Percentiles rank a stretch among this genome's conserved stretches.
Evolutionary conservation across 2,113 vertebrate genomes (phyloP).

Genomic region (Neoarius graeffei): DNA sequence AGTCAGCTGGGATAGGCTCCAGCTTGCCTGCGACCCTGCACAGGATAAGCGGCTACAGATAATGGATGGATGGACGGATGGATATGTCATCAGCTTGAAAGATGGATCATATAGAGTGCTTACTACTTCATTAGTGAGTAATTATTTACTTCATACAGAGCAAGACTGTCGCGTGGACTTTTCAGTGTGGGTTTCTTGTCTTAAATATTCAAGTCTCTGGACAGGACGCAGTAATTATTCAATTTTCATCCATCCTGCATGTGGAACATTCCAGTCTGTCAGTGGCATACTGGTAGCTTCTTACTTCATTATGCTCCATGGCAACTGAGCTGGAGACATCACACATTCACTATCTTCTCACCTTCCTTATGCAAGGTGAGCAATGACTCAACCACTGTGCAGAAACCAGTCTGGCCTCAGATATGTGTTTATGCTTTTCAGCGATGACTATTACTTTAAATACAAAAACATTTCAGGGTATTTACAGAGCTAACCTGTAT

Average conservation of each 20-base stretch:
- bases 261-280: slow-evolving; percentile 26
- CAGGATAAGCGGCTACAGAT: too few relatives aligned
- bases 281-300: slow-evolving; percentile 2
- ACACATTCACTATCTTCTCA: slow-evolving; percentile 7
- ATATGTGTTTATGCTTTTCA: slow-evolving; percentile 29
- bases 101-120: not conserved
- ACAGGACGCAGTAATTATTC: slow-evolving; percentile 9
- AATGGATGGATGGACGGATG: not conserved
- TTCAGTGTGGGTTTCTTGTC: slow-evolving; percentile 1
- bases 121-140: slow-evolving; percentile 14
- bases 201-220: slow-evolving; percentile 14
- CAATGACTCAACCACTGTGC: slow-evolving; percentile 27
- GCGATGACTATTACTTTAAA: not conserved
- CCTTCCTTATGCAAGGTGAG: slow-evolving; percentile 12
- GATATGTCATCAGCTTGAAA: not conserved
- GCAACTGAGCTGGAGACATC: slow-evolving; percentile 38
- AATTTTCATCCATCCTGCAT: slow-evolving; percentile 22
- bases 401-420: slow-evolving; percentile 21
- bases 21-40: too few relatives aligned
- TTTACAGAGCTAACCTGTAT: not conserved
- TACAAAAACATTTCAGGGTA: not conserved
- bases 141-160: slow-evolving; percentile 29
- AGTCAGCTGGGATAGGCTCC: too few relatives aligned
- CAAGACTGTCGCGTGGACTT: not conserved
- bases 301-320: slow-evolving; percentile 43